phyloP scores from a whole-genome alignment of 2,113 vertebrate genomes.

The Andinoacara biseriatus region DNA sequence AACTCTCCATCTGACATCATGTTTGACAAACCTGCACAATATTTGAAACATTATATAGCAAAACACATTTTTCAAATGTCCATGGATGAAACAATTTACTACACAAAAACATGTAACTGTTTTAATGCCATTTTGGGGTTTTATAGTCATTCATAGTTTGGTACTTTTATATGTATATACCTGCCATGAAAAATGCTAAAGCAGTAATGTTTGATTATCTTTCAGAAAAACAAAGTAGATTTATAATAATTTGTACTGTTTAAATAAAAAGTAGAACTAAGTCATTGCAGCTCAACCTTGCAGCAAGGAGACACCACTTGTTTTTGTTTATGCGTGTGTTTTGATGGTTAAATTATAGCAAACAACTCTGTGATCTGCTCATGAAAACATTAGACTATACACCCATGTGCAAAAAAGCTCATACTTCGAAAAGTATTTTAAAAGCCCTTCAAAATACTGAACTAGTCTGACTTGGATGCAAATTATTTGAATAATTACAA shows the following conservation, averaged over 20 bases:
- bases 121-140: background rate
- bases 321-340: background rate
- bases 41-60: background rate
- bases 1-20: constrained; percentile 99
- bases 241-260: background rate
- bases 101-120: background rate
- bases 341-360: background rate
- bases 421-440: background rate
- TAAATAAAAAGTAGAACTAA: no score
- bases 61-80: background rate
- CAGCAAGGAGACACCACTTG: background rate
- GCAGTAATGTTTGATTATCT: background rate
- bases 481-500: background rate
- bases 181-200: background rate
- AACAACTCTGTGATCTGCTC: background rate
- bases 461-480: background rate
- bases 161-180: background rate
- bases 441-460: background rate
- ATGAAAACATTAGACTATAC: background rate
- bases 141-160: background rate
- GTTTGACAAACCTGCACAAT: constrained; percentile 91
- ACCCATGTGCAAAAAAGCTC: background rate
- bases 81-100: background rate
- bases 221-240: background rate
- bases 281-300: background rate